These are phyloP conservation scores for Abrostola triplasia DNA, from an alignment of 2,888 invertebrate genomes.

Conservation along the genomic window DNA sequence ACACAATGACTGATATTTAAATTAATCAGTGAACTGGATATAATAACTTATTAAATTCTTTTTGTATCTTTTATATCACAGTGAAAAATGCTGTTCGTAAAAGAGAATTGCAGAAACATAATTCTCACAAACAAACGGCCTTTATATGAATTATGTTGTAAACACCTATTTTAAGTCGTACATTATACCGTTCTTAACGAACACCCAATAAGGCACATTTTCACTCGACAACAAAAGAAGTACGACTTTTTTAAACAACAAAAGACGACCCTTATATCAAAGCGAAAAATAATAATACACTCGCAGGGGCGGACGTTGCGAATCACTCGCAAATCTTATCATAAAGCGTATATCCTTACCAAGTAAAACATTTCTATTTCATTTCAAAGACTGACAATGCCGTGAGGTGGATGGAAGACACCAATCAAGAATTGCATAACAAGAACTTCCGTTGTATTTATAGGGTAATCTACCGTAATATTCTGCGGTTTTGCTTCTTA, in stretches of 20 bases:
- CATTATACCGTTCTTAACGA: slow-evolving; percentile 10
- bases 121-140: not conserved
- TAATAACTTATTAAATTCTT: not conserved
- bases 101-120: not conserved
- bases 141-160: not conserved
- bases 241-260: slow-evolving; percentile 27
- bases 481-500: slow-evolving; percentile 36
- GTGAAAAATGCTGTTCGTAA: not conserved
- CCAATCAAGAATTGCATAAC: slow-evolving; percentile 66
- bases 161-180: not conserved
- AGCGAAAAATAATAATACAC: slow-evolving; percentile 42
- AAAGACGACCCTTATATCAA: slow-evolving; percentile 27
- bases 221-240: slow-evolving; percentile 16
- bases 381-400: slow-evolving; percentile 61
- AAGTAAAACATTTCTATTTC: slow-evolving; percentile 59
- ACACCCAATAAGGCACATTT: slow-evolving; percentile 22
- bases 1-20: slow-evolving; percentile 13
- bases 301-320: slow-evolving; percentile 26
- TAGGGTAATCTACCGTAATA: slow-evolving; percentile 42
- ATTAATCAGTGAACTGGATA: slow-evolving; percentile 1
- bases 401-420: slow-evolving; percentile 52
- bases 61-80: not conserved
- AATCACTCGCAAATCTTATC: slow-evolving; percentile 54
- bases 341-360: slow-evolving; percentile 52
- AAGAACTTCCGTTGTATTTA: slow-evolving; percentile 53